These are phyloP conservation scores for Albula glossodonta DNA, from an alignment of 2,113 vertebrate genomes.

Conservation along the genomic window DNA sequence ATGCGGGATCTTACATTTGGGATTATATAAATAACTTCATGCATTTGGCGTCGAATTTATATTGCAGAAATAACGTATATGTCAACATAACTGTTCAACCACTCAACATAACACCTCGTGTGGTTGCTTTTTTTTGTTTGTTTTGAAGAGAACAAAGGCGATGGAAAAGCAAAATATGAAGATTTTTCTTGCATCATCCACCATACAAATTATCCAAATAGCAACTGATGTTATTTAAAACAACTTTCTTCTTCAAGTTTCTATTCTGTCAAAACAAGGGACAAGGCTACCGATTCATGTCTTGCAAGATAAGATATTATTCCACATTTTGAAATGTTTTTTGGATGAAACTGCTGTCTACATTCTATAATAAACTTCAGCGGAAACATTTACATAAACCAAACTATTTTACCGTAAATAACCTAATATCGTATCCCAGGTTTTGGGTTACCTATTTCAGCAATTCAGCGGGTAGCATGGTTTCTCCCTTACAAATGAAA, in stretches of 20 bases:
- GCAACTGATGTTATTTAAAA: too few relatives aligned
- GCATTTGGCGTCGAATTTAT: not conserved
- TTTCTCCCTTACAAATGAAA: too few relatives aligned
- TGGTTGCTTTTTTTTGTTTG: too few relatives aligned
- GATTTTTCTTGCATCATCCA: not conserved
- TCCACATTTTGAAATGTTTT: not conserved
- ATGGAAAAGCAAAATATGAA: not conserved
- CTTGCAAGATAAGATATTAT: not conserved
- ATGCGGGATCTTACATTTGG: too few relatives aligned
- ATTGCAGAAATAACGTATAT: too few relatives aligned
- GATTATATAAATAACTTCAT: not conserved
- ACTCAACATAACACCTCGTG: too few relatives aligned
- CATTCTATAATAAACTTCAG: not conserved
- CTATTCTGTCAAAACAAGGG: too few relatives aligned
- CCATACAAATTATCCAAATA: not conserved
- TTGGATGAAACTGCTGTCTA: not conserved
- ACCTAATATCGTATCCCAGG: not conserved
- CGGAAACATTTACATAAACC: not conserved
- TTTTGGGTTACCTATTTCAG: not conserved
- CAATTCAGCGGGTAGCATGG: not conserved
- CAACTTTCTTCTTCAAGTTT: too few relatives aligned
- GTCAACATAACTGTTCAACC: too few relatives aligned
- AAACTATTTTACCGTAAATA: constrained; percentile 5
- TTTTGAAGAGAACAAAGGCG: not conserved
- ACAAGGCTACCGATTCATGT: not conserved